Evolutionary conservation across 1,140 invertebrate genomes (phyloP), one percentile per base, ranked within the genome.

Genomic region (Hylaeus volcanicus): DNA sequence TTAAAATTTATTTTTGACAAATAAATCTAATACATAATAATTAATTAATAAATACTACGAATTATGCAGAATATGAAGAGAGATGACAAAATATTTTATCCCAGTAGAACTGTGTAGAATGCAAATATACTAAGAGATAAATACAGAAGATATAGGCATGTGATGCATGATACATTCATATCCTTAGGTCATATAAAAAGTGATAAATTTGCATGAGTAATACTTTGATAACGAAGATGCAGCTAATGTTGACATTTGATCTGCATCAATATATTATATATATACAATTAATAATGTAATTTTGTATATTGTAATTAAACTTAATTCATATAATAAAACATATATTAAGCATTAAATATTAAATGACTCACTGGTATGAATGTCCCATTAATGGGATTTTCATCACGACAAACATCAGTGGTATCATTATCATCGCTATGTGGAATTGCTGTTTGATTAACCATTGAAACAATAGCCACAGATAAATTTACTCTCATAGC

Each of bases 401-500:
- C 79, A n/a, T 94, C 88, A 5, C 93, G 94, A 87, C 96, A 96
- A 0, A 95, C 95, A 90, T 96, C 95, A 77, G 94, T 92, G 3
- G 94, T 94, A 58, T 92, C 90, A 48, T 92, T 92, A 69, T 94
- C 94, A 63, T 94, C 94, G 68, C 93, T 90, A 77, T 94, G 93
- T 26, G 95, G 92, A 63, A 96, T 94, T 2, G 94, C 94, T 39
- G 96, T 96, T 74, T 96, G 95, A 86, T 98, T 98, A 2, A 97
- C 96, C 98, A 99, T 99, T 5, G 98, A 97, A 12, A 99, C 97
- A 90, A 99, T 98, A 6, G 97, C 98, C 12, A 99, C 97, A 4
- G 97, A 98, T 43, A 99, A 93, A 92, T 99, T 98, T 0, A 98
- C 97, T 81, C 98, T 94, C 96, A 99, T 96, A 0, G 97, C 96